A percentile compares a stretch with the other conserved stretches of the same genome.
phyloP scores from a whole-genome alignment of 2,888 invertebrate genomes.

The Dione juno region DNA sequence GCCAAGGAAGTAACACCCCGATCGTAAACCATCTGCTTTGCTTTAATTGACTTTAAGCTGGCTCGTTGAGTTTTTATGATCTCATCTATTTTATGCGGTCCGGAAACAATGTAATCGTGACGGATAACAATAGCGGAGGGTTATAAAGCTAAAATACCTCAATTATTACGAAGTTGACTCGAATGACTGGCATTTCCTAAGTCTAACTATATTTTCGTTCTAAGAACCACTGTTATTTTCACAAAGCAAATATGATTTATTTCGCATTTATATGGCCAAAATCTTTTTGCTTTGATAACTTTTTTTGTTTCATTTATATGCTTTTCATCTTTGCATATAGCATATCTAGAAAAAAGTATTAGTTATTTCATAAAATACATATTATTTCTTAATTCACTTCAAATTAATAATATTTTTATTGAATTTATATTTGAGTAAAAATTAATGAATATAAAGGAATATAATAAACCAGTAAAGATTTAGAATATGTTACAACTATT shows the following conservation, averaged over 20 bases:
- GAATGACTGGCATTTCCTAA: conserved; percentile 40
- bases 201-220: conserved; percentile 33
- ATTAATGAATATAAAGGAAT: too few species aligned
- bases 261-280: background rate
- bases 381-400: background rate
- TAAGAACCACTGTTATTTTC: background rate
- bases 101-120: conserved; percentile 59
- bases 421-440: too few species aligned
- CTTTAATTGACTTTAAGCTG: conserved; percentile 70
- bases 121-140: conserved; percentile 54
- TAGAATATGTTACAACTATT: too few species aligned
- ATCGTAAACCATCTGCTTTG: conserved; percentile 57
- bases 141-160: conserved; percentile 55
- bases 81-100: conserved; percentile 68
- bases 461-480: too few species aligned
- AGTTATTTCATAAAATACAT: background rate
- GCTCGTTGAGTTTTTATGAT: conserved; percentile 69
- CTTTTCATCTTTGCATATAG: background rate
- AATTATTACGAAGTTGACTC: conserved; percentile 58
- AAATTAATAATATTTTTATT: too few species aligned
- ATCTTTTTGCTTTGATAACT: background rate
- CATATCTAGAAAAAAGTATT: background rate
- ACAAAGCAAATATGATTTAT: background rate
- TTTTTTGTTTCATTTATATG: background rate
- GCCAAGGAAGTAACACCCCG: conserved; percentile 56